Conservation (phyloP, 2,113 vertebrate species). For the Ellobius talpinus region DNA sequence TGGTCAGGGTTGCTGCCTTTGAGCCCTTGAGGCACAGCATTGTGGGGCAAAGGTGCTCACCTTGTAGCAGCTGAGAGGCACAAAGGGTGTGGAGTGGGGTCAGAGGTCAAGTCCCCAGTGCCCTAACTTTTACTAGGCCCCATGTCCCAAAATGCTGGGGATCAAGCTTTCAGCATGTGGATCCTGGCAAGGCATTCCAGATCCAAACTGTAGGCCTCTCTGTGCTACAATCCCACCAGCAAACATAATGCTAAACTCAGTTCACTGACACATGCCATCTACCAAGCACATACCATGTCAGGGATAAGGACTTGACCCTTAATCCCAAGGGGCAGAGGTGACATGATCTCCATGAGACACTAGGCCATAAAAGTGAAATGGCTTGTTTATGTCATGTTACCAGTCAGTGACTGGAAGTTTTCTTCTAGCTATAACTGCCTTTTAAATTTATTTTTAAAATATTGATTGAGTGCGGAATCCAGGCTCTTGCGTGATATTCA, state of each 20-base stretch:
- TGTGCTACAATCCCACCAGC: not conserved
- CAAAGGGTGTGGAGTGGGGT: not conserved
- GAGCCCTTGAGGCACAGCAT: not conserved
- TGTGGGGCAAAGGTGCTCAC: not conserved
- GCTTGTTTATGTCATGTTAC: not conserved
- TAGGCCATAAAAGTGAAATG: not conserved
- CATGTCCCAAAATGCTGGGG: not conserved
- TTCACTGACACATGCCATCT: not conserved
- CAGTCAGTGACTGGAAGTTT: not conserved
- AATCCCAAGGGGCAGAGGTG: not conserved
- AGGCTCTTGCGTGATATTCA: not conserved
- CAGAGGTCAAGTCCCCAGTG: not conserved
- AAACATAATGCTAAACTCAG: not conserved
- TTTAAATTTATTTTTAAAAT: not conserved
- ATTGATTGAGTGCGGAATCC: not conserved
- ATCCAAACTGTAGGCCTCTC: not conserved
- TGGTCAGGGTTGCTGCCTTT: not conserved
- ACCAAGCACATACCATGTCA: not conserved
- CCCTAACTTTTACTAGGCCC: not conserved
- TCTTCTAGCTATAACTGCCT: not conserved
- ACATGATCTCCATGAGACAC: not conserved
- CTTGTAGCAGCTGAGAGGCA: not conserved
- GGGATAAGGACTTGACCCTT: not conserved
- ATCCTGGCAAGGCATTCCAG: not conserved
- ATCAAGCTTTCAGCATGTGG: not conserved